Percentiles rank a stretch among this genome's conserved stretches.
phyloP scores from a whole-genome alignment of 2,888 invertebrate species.

The Calliscelio sp. region DNA sequence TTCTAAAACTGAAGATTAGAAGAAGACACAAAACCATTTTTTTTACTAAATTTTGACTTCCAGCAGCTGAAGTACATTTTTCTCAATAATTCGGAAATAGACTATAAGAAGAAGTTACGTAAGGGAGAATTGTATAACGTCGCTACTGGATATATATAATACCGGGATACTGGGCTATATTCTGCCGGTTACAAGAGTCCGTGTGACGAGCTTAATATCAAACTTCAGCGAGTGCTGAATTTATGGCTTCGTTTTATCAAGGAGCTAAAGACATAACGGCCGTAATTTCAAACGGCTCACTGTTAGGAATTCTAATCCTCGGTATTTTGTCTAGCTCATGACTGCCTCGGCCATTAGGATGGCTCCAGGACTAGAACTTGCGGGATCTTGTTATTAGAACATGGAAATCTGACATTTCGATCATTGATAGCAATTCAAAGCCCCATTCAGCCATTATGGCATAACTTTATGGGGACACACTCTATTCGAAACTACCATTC shows the following conservation, averaged over 20 bases:
- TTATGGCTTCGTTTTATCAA: conserved; percentile 74
- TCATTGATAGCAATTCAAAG: conserved; percentile 54
- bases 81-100: neutral
- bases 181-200: conserved; percentile 60
- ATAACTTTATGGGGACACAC: conserved; percentile 31
- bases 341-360: conserved; percentile 57
- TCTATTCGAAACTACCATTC: conserved; percentile 22
- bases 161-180: conserved; percentile 34
- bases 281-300: conserved; percentile 69
- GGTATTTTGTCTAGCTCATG: conserved; percentile 70
- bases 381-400: conserved; percentile 57
- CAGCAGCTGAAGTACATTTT: too few relatives aligned
- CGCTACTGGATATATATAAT: conserved; percentile 21
- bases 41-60: too few relatives aligned
- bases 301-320: conserved; percentile 67
- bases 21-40: too few relatives aligned
- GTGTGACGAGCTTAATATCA: conserved; percentile 71
- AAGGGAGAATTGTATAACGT: conserved; percentile 37
- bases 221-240: conserved; percentile 70
- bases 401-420: conserved; percentile 61
- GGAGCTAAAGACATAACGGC: conserved; percentile 67
- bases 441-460: conserved; percentile 30
- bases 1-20: too few relatives aligned
- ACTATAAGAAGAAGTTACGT: conserved; percentile 26
- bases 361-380: conserved; percentile 47